These are phyloP conservation scores for Nannobrachium achirus DNA, from an alignment of 2,113 vertebrate genomes.

Conservation along the genomic window DNA sequence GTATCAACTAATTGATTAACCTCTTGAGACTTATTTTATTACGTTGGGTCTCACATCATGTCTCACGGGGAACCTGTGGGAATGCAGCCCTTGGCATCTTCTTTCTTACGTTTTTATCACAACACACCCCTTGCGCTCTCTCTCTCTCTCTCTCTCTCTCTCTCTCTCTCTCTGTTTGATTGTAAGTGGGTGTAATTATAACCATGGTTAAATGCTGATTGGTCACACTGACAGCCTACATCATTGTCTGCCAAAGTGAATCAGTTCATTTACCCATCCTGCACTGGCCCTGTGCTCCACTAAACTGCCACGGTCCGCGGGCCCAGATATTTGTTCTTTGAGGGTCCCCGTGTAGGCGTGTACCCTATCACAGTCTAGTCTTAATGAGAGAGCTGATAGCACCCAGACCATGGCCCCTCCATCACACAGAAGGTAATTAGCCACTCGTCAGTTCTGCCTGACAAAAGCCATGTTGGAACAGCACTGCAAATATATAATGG, in stretches of 20 bases:
- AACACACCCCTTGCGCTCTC: neutral
- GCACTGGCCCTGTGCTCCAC: neutral
- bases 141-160: slow-evolving; percentile 25
- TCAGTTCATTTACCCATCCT: slow-evolving; percentile 29
- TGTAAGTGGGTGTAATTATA: slow-evolving; percentile 44
- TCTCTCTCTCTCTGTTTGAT: slow-evolving; percentile 25
- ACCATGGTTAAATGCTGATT: slow-evolving; percentile 60
- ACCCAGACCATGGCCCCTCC: slow-evolving; percentile 45
- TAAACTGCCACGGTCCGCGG: slow-evolving; percentile 1
- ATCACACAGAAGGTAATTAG: slow-evolving; percentile 65
- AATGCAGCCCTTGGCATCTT: too few relatives aligned
- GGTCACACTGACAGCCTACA: slow-evolving; percentile 60
- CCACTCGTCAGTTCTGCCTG: slow-evolving; percentile 36
- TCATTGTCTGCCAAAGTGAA: slow-evolving; percentile 50
- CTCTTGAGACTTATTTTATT: too few relatives aligned
- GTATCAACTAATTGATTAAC: too few relatives aligned
- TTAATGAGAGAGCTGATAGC: slow-evolving; percentile 54
- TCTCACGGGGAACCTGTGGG: neutral
- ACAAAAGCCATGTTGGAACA: slow-evolving; percentile 40
- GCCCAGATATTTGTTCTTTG: slow-evolving; percentile 23
- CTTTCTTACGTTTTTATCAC: neutral
- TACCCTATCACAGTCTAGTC: slow-evolving; percentile 44
- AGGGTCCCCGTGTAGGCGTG: too few relatives aligned
- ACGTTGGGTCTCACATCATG: neutral
- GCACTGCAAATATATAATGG: slow-evolving; percentile 21